phyloP scores from a whole-genome alignment of 1,140 invertebrate species.

The Bemisia tabaci region DNA sequence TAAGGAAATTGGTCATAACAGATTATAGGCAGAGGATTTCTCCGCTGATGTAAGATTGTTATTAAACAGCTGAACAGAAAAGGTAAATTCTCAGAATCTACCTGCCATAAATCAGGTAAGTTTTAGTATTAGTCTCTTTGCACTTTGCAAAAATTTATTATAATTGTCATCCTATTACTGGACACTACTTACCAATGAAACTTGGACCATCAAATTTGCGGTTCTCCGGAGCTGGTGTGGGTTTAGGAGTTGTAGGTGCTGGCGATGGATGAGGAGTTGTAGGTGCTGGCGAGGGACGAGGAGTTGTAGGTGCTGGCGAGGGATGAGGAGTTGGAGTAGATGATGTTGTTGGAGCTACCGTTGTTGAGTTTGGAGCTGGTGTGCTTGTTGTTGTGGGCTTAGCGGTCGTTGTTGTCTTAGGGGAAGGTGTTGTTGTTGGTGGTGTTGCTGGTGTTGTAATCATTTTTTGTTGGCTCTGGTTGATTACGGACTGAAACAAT shows the following conservation, averaged over 20 bases:
- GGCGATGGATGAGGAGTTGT: constrained; percentile 10
- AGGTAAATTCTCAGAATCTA: too few species aligned
- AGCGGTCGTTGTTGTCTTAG: constrained; percentile 12
- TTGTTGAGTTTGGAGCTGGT: constrained; percentile 12
- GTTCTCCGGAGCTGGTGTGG: constrained; percentile 22
- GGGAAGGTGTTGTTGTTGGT: constrained; percentile 5
- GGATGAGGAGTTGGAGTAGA: constrained; percentile 3
- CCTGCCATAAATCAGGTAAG: too few species aligned
- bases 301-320: constrained; percentile 13
- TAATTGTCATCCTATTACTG: too few species aligned
- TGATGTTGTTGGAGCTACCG: constrained; percentile 11
- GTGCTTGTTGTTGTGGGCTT: constrained; percentile 17
- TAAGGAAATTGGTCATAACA: too few species aligned
- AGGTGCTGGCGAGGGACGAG: constrained; percentile 14
- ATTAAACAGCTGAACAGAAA: too few species aligned
- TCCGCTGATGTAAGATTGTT: too few species aligned
- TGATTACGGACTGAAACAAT: too few species aligned
- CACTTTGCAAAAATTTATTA: too few species aligned
- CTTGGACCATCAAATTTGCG: constrained; percentile 48
- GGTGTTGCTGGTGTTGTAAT: constrained; percentile 10
- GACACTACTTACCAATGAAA: constrained; percentile 43
- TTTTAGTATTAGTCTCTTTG: too few species aligned
- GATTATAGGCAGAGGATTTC: too few species aligned
- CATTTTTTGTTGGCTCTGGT: too few species aligned
- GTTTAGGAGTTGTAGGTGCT: constrained; percentile 14